Evolutionary conservation across 2,113 vertebrate species (phyloP).

Genomic region (Telmatochromis brichardi): DNA sequence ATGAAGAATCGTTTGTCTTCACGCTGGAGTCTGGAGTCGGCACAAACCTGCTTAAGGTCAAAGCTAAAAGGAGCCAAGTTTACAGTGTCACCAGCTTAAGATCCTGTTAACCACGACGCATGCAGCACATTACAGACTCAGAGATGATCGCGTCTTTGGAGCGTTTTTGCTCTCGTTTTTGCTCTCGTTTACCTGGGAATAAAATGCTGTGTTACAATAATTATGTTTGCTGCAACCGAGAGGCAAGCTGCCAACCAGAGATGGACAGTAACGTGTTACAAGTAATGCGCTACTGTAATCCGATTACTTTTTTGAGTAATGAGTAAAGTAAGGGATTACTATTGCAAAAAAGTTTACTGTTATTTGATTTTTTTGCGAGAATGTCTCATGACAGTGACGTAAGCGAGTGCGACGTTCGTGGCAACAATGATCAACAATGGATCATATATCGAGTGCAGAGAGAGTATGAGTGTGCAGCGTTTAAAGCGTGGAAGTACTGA

Average conservation of each 20-base stretch:
- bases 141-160: accelerated
- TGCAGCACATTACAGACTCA: not conserved
- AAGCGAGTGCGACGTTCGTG: not conserved
- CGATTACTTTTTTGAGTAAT: not conserved
- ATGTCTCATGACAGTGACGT: not conserved
- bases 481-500: not conserved
- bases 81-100: not conserved
- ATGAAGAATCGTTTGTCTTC: conserved; percentile 72
- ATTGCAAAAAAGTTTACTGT: not conserved
- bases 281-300: not conserved
- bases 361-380: not conserved
- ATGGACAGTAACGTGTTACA: not conserved
- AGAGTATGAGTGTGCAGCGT: not conserved
- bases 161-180: not conserved
- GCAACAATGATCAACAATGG: not conserved
- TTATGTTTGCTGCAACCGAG: not conserved
- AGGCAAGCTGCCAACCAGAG: not conserved
- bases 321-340: not conserved
- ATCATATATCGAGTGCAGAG: not conserved
- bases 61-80: not conserved
- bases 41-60: conserved; percentile 77
- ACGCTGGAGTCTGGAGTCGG: conserved; percentile 68
- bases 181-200: not conserved
- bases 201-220: not conserved
- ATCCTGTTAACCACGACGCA: not conserved